Base-by-base conservation (phyloP, 2,888 invertebrate species). In the Apantesis nais region DNA sequence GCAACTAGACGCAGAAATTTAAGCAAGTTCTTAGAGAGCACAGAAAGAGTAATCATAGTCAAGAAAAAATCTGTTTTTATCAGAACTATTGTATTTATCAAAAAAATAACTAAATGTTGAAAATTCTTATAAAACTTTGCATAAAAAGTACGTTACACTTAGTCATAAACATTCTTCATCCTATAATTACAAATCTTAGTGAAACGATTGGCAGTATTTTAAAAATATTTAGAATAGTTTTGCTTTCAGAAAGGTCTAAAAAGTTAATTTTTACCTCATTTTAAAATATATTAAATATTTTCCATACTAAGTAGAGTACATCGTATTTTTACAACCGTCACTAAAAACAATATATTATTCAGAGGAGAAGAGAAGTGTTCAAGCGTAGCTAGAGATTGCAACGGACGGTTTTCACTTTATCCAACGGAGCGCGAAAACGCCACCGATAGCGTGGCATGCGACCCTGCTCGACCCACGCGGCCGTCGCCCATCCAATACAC, bases 351-450 rank as follows among this genome's bases (percentile, higher is more conserved):
- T 29, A 58, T 80, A 80, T 52, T 67, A 73, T 74, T 81, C 78
- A 77, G 73, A 79, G 75, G 78, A 80, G 83, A 82, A 52, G 82
- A 77, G 86, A 87, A 88, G 91, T 91, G 90, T 89, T 91, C 88
- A 85, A 85, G 83, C 89, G 90, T 89, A 83, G 83, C 79, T 72
- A 81, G 86, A 91, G 88, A 91, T 89, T 88, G 90, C 87, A 86
- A 85, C 85, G 88, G 85, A 85, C 83, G 87, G 87, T 88, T 89
- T 91, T 90, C 90, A 91, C 77, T 88, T 83, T 81, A 83, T 77
- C 81, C 90, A 91, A 76, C 83, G 85, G 79, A 87, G 86, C 90
- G 90, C 70, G 90, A 91, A 90, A 90, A 90, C 80, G 84, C 80
- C 79, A 82, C 80, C 73, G 81, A 81, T 83, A 83, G 75, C 61